Conservation (phyloP, 2,888 invertebrate genomes). For the Mongoloraphidia duomilia region DNA sequence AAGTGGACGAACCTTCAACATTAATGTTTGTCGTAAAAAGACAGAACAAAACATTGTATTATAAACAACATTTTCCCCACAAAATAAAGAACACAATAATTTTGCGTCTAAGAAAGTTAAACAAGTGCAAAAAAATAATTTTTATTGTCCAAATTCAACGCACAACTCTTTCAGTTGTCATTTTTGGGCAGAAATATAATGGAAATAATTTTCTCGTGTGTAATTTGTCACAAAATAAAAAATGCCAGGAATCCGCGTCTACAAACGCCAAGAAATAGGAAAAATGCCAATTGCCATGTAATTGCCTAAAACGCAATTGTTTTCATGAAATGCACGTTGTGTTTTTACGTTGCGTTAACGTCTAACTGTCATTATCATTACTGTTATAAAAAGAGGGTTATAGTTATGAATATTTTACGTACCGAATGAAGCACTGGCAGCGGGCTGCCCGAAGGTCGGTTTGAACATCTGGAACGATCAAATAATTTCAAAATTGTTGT, state of each 20-base stretch:
- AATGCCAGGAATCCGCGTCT: too few relatives aligned
- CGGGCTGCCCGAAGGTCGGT: constrained; percentile 20
- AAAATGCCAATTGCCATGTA: too few relatives aligned
- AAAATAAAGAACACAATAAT: not conserved
- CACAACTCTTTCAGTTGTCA: too few relatives aligned
- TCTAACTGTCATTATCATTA: not conserved
- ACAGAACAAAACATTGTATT: not conserved
- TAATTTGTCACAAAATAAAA: too few relatives aligned
- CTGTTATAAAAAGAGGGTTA: constrained; percentile 10
- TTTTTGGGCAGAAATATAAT: too few relatives aligned
- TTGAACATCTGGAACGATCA: constrained; percentile 10
- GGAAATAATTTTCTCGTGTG: too few relatives aligned
- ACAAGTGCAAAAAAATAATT: not conserved
- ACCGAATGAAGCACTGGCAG: constrained; percentile 30
- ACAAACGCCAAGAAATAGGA: too few relatives aligned
- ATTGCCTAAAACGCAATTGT: not conserved
- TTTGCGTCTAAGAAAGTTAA: not conserved
- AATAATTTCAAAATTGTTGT: too few relatives aligned
- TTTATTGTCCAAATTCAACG: not conserved
- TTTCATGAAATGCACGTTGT: not conserved
- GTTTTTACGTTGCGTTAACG: not conserved
- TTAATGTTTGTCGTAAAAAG: constrained; percentile 9
- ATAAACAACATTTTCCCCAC: not conserved
- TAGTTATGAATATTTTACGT: constrained; percentile 14
- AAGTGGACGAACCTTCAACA: constrained; percentile 7